Evolutionary conservation across 2,113 vertebrate species (phyloP).

Genomic region (Labeo catla): DNA sequence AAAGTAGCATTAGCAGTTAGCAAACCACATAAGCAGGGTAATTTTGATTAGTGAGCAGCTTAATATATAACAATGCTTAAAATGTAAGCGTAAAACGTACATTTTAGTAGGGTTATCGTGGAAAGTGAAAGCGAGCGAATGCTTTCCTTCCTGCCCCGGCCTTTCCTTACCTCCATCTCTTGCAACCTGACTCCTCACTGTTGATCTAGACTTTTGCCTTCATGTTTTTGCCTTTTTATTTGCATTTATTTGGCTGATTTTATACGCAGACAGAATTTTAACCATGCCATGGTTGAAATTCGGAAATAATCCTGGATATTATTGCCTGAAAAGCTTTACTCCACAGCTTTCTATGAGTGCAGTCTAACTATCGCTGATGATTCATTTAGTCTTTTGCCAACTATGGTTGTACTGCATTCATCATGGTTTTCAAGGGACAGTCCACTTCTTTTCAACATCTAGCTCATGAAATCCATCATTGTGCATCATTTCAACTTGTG

Average conservation of each 20-base stretch:
- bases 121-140: slow-evolving; percentile 20
- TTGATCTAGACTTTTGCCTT: slow-evolving; percentile 77
- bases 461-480: slow-evolving; percentile 25
- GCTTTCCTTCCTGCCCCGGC: slow-evolving; percentile 28
- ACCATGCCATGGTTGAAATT: slow-evolving; percentile 77
- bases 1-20: slow-evolving; percentile 2
- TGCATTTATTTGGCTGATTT: slow-evolving; percentile 72
- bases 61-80: not conserved
- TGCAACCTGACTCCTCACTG: slow-evolving; percentile 69
- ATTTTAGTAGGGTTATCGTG: not conserved
- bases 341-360: slow-evolving; percentile 56
- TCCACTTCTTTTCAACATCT: slow-evolving; percentile 15
- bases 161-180: slow-evolving; percentile 72
- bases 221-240: slow-evolving; percentile 75
- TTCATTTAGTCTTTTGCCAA: not conserved
- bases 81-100: not conserved
- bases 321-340: slow-evolving; percentile 66
- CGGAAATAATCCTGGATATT: slow-evolving; percentile 72
- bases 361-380: slow-evolving; percentile 42
- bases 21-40: not conserved
- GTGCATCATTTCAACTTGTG: slow-evolving; percentile 3
- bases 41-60: not conserved
- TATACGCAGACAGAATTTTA: slow-evolving; percentile 80
- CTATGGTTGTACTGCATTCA: slow-evolving; percentile 22
- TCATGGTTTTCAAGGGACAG: slow-evolving; percentile 14